Evolutionary conservation across 2,888 invertebrate species (phyloP).

Genomic region (Philonicus albiceps): DNA sequence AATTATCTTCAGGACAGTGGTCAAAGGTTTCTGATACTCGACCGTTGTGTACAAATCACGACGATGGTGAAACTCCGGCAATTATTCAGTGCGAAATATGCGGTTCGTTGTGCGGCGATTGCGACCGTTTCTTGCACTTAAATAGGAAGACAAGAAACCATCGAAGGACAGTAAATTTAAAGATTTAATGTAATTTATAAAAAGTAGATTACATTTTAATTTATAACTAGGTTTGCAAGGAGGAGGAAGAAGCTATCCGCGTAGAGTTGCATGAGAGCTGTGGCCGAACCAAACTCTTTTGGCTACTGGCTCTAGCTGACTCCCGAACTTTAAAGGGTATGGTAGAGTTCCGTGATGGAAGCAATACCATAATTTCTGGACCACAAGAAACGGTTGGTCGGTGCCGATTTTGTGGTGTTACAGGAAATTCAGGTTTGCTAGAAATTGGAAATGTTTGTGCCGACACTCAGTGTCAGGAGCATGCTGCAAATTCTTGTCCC

Average conservation of each 20-base stretch:
- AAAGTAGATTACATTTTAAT: slow-evolving; percentile 60
- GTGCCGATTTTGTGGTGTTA: slow-evolving; percentile 91
- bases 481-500: slow-evolving; percentile 73
- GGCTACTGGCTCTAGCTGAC: slow-evolving; percentile 93
- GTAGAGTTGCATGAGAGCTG: slow-evolving; percentile 98
- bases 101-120: slow-evolving; percentile 93
- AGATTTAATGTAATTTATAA: slow-evolving; percentile 58
- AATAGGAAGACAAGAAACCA: slow-evolving; percentile 87
- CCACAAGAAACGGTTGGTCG: slow-evolving; percentile 70
- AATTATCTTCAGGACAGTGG: slow-evolving; percentile 81
- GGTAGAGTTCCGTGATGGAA: slow-evolving; percentile 87
- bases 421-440: slow-evolving; percentile 81
- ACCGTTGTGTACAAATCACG: slow-evolving; percentile 94
- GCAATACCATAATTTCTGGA: slow-evolving; percentile 63
- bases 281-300: slow-evolving; percentile 93
- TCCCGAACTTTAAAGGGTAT: slow-evolving; percentile 89
- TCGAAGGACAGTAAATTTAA: slow-evolving; percentile 67
- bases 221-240: slow-evolving; percentile 74
- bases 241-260: slow-evolving; percentile 94
- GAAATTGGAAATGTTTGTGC: slow-evolving; percentile 94
- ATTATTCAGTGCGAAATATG: slow-evolving; percentile 92
- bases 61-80: slow-evolving; percentile 91
- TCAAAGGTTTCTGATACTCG: slow-evolving; percentile 70
- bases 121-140: slow-evolving; percentile 93
- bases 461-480: slow-evolving; percentile 90